Conservation (phyloP, 2,797 vertebrate genomes). For the Nothura maculosa region DNA sequence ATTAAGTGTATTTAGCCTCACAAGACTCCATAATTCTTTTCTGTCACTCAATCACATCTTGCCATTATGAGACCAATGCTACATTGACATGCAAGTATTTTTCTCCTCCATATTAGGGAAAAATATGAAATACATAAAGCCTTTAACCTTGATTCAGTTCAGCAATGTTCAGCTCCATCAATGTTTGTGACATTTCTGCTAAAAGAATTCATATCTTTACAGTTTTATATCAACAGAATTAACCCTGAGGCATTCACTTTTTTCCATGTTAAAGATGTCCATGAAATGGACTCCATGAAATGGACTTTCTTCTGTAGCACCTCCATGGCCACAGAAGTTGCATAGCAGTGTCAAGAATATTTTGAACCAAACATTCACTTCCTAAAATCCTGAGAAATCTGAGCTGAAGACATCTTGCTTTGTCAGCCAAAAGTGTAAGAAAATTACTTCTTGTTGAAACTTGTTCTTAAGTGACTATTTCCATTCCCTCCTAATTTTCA, state of each 20-base stretch:
- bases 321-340: not conserved
- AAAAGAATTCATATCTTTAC: not conserved
- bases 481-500: not conserved
- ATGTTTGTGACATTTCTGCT: not conserved
- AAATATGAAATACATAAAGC: not conserved
- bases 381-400: not conserved
- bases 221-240: not conserved
- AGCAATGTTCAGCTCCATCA: not conserved
- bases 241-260: not conserved
- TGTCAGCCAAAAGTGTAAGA: not conserved
- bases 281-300: not conserved
- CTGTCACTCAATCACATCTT: not conserved
- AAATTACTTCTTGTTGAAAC: conserved; percentile 7
- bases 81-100: not conserved
- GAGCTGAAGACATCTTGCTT: conserved; percentile 5
- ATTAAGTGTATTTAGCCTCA: not conserved
- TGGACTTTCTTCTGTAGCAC: not conserved
- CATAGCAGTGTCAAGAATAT: not conserved
- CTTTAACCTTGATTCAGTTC: not conserved
- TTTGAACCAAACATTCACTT: not conserved
- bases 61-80: rapidly evolving
- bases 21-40: not conserved
- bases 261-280: not conserved
- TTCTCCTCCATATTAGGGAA: not conserved
- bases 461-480: conserved; percentile 20